These are phyloP conservation scores for Amorpha juglandis DNA, from an alignment of 2,888 invertebrate genomes.

Conservation along the genomic window DNA sequence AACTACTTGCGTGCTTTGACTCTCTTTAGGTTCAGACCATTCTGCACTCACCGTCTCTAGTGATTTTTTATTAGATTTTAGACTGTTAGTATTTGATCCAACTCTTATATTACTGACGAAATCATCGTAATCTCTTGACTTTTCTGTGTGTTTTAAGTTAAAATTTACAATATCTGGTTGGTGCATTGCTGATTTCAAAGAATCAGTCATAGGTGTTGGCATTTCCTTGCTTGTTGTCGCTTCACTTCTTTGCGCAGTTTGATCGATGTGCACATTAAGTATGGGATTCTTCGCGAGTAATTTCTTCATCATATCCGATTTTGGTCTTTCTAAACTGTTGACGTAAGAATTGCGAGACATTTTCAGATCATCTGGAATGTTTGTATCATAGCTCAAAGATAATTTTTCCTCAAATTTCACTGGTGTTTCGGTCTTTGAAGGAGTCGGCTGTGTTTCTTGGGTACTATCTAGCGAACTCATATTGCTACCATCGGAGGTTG, in stretches of 20 bases:
- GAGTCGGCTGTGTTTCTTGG: conserved; percentile 57
- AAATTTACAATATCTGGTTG: conserved; percentile 82
- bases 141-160: conserved; percentile 70
- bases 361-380: conserved; percentile 86
- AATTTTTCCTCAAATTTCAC: conserved; percentile 74
- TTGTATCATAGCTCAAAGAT: conserved; percentile 81
- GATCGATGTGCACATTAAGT: conserved; percentile 75
- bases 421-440: conserved; percentile 55
- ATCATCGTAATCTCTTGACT: conserved; percentile 69
- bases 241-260: conserved; percentile 59
- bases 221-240: conserved; percentile 63
- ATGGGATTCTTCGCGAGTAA: conserved; percentile 80
- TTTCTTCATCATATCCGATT: conserved; percentile 86
- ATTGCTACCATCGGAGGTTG: conserved; percentile 77
- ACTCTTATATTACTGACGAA: conserved; percentile 80
- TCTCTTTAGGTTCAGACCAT: conserved; percentile 68
- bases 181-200: conserved; percentile 73
- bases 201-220: conserved; percentile 63
- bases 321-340: conserved; percentile 86
- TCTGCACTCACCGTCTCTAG: conserved; percentile 61
- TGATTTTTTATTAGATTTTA: conserved; percentile 66
- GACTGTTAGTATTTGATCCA: conserved; percentile 75
- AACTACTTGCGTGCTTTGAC: conserved; percentile 57
- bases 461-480: conserved; percentile 72
- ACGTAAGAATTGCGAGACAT: conserved; percentile 85